Percentiles rank a stretch among this genome's conserved stretches.
Evolutionary conservation across 2,797 vertebrate species (phyloP).

Genomic region (Phalloptychus januarius): DNA sequence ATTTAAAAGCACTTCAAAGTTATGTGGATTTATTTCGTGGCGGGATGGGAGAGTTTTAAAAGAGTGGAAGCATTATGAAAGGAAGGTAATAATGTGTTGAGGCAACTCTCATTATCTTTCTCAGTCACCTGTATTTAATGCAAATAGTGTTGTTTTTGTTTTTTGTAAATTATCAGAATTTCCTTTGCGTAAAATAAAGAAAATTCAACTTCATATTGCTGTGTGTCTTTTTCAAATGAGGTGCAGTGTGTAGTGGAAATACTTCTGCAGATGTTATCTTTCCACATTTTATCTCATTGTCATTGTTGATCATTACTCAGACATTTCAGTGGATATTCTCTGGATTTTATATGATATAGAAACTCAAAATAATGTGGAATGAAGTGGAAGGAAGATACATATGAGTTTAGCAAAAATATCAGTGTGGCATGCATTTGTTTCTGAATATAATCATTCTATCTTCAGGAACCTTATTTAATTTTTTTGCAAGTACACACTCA

Average conservation of each 20-base stretch:
- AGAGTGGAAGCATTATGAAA: conserved; percentile 28
- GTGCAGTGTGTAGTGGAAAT: background rate
- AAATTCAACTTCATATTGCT: conserved; percentile 25
- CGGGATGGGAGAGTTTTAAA: conserved; percentile 28
- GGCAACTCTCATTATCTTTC: conserved; percentile 64
- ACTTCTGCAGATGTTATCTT: background rate
- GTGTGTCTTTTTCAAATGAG: background rate
- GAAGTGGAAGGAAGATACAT: background rate
- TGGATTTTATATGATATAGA: background rate
- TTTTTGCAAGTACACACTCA: background rate
- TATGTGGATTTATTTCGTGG: conserved; percentile 34
- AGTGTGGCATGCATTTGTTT: background rate
- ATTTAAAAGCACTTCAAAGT: conserved; percentile 44
- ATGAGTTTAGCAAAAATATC: background rate
- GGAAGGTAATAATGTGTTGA: conserved; percentile 34
- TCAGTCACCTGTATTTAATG: conserved; percentile 82
- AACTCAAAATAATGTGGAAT: background rate
- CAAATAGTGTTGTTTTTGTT: conserved; percentile 74
- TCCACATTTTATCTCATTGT: background rate
- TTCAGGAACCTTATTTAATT: background rate
- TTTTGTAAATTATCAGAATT: conserved; percentile 78
- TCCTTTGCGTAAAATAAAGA: conserved; percentile 78
- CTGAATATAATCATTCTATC: background rate
- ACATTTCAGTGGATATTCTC: background rate
- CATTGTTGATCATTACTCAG: background rate